Percentiles rank a stretch among this genome's conserved stretches.
phyloP scores from a whole-genome alignment of 1,140 invertebrate genomes.

The Andricus grossulariae region DNA sequence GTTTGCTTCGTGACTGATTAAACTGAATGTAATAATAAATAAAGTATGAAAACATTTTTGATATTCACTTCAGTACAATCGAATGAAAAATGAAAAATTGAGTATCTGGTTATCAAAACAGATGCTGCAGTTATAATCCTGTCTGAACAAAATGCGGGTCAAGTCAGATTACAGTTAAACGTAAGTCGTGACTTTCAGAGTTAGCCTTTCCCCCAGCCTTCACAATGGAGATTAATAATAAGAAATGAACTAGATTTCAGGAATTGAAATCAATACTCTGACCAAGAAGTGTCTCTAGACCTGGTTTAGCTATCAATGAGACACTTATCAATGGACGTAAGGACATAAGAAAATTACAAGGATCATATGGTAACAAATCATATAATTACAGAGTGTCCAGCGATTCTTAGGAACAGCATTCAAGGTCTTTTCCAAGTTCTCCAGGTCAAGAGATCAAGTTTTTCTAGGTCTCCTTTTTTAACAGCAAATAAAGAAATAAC shows the following conservation, averaged over 20 bases:
- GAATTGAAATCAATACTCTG: constrained; percentile 8
- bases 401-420: too few relatives aligned
- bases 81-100: neutral
- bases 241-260: constrained; percentile 21
- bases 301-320: neutral
- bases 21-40: too few relatives aligned
- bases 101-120: neutral
- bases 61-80: too few relatives aligned
- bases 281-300: neutral
- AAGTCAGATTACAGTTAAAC: constrained; percentile 27
- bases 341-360: neutral
- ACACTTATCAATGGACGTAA: neutral
- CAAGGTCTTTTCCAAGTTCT: too few relatives aligned
- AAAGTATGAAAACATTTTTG: too few relatives aligned
- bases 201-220: neutral
- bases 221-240: neutral
- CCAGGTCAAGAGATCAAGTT: too few relatives aligned
- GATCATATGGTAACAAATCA: neutral
- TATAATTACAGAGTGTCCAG: neutral
- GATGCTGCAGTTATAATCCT: neutral
- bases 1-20: neutral
- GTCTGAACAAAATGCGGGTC: neutral
- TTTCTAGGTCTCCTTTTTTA: too few relatives aligned
- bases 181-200: constrained; percentile 5
- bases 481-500: too few relatives aligned